Percentiles rank a stretch among this genome's conserved stretches.
These are phyloP conservation scores for Nothoprocta pentlandii DNA, from an alignment of 2,113 vertebrate species.

Conservation along the genomic window DNA sequence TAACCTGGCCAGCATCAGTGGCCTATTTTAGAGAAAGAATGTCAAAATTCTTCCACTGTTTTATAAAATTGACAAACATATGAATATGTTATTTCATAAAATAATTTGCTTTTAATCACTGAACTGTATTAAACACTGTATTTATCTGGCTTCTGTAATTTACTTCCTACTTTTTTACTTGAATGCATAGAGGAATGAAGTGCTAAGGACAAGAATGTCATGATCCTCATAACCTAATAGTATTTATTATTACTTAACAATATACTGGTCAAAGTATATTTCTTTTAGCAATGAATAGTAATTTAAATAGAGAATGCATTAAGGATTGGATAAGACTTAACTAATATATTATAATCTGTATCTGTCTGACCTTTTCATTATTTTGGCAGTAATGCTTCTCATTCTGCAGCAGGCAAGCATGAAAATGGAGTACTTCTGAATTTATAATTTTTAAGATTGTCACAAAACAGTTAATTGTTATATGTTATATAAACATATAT, in stretches of 20 bases:
- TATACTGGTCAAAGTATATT: background rate
- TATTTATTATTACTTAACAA: background rate
- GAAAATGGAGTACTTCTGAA: background rate
- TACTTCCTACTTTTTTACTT: background rate
- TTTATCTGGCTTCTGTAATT: background rate
- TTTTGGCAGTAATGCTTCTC: slow-evolving; percentile 57
- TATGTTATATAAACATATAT: too few relatives aligned
- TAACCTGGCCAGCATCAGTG: background rate
- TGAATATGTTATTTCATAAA: background rate
- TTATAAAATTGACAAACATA: background rate
- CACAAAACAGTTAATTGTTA: background rate
- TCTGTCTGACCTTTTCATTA: slow-evolving; percentile 54
- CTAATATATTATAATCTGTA: slow-evolving; percentile 4
- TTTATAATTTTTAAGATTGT: background rate
- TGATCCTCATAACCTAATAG: background rate
- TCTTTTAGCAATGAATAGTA: slow-evolving; percentile 23
- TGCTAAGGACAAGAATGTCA: background rate
- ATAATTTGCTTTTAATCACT: accelerated
- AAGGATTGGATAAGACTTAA: slow-evolving; percentile 2
- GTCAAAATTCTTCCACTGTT: background rate
- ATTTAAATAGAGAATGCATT: slow-evolving; percentile 44
- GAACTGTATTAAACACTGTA: too few relatives aligned
- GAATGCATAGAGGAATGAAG: background rate
- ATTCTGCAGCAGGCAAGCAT: background rate
- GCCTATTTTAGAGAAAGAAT: background rate